These are phyloP conservation scores for Zygaena filipendulae DNA, from an alignment of 2,888 invertebrate species.

Conservation along the genomic window DNA sequence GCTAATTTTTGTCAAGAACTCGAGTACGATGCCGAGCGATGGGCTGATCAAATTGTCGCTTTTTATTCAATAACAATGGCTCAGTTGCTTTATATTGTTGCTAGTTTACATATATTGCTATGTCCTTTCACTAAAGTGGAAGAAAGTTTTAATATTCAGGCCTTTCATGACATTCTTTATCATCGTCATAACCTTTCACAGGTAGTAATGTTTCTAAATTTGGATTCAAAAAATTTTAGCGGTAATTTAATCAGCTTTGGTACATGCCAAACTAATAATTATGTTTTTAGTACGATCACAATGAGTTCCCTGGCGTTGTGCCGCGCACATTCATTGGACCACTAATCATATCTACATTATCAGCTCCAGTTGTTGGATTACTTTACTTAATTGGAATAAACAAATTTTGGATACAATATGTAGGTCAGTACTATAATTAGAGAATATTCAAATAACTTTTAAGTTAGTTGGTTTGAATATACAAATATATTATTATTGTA, in stretches of 20 bases:
- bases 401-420: constrained; percentile 91
- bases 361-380: constrained; percentile 79
- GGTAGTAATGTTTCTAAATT: constrained; percentile 72
- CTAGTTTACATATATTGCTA: constrained; percentile 81
- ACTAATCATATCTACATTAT: constrained; percentile 78
- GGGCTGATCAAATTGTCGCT: no score
- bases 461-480: no score
- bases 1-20: no score
- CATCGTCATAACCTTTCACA: constrained; percentile 84
- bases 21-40: no score
- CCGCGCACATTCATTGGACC: constrained; percentile 97
- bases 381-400: constrained; percentile 75
- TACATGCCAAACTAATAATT: no score
- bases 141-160: constrained; percentile 99
- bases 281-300: constrained; percentile 91
- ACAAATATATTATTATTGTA: no score
- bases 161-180: constrained; percentile 96
- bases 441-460: no score
- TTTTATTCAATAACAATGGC: no score
- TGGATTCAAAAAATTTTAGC: no score
- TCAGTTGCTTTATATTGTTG: constrained; percentile 78
- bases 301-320: constrained; percentile 97
- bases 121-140: constrained; percentile 99
- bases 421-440: constrained; percentile 82
- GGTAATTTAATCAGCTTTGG: no score